Percentiles rank a stretch among this genome's conserved stretches.
Evolutionary conservation across 2,113 vertebrate genomes (phyloP).

Genomic region (Sturnira hondurensis): DNA sequence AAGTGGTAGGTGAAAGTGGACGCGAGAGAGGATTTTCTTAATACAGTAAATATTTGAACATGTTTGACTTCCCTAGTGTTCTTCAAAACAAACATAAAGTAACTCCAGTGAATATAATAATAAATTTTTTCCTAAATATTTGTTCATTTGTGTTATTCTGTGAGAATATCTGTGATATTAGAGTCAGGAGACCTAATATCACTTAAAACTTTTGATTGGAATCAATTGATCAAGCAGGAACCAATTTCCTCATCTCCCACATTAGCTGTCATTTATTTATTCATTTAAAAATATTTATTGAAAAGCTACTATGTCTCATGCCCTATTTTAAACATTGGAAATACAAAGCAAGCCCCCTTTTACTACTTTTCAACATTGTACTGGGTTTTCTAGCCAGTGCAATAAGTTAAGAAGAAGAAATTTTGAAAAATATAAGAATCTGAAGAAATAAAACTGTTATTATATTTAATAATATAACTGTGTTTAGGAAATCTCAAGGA

Average conservation of each 20-base stretch:
- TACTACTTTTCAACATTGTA: background rate
- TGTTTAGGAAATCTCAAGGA: background rate
- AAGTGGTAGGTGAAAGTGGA: background rate
- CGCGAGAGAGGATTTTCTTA: background rate
- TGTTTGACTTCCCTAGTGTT: background rate
- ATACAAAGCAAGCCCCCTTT: background rate
- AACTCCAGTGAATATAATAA: background rate
- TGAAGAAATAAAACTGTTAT: background rate
- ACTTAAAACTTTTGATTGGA: constrained; percentile 1
- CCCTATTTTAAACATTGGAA: background rate
- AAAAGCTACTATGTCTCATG: background rate
- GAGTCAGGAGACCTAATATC: background rate
- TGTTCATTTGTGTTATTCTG: background rate
- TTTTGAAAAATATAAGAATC: background rate
- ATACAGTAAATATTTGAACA: background rate
- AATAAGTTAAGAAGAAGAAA: background rate
- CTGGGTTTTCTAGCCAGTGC: background rate
- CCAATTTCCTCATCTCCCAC: background rate
- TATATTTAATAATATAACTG: background rate
- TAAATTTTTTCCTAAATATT: background rate
- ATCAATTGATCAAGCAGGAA: background rate
- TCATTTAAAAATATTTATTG: constrained; percentile 16
- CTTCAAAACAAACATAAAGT: background rate
- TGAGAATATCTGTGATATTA: too few species aligned
- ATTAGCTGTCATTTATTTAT: background rate